Base-by-base conservation (phyloP, 2,797 vertebrate species). In the Craterocephalus amniculus region DNA sequence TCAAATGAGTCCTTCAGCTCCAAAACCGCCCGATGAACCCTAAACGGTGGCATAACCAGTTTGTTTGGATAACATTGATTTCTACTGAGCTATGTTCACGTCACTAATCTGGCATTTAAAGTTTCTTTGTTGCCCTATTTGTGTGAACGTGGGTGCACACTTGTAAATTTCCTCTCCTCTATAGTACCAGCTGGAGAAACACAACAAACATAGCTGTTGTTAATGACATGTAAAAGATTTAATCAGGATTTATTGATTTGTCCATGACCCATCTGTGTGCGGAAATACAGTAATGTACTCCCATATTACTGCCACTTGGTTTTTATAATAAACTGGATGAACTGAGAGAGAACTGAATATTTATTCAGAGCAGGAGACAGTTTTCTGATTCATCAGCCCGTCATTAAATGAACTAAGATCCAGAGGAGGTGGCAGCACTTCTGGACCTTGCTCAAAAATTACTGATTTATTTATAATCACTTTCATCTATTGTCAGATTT, bases 41-140 rank as follows among this genome's bases (percentile, higher is more conserved):
- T 45, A 51, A 32, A 24, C 6, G 13, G 16, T 55, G 59, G 52
- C 29, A 16, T 55, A 48, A 34, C 31, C 61, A 52, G 52, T 66
- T 58, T 80, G 58, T 83, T 86, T 84, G 70, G 63, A 68, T 74
- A 79, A 79, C 67, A 22, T 76, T 38, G 55, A 76, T 80, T 78
- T 72, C 29, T 27, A 77, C 74, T 83, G 68, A 72, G 58, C n/a
- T 56, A 51, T 3, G 38, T 70, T 45, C n/a, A 57, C 4, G 4
- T 48, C 55, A 31, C 62, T 74, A 78, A 83, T 73, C 72, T 54
- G 20, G 63, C 40, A 38, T 80, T 81, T 63, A 63, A 80, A 32
- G 63, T 32, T 59, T 38, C 22, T 40, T 69, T 76, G 56, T 73
- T 65, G 36, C 54, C 63, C 8, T 70, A 22, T 29, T 63, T 69